Percentiles rank a stretch among this genome's conserved stretches.
phyloP scores from a whole-genome alignment of 64 coral and sea anemone species.

The Montipora capricornis region DNA sequence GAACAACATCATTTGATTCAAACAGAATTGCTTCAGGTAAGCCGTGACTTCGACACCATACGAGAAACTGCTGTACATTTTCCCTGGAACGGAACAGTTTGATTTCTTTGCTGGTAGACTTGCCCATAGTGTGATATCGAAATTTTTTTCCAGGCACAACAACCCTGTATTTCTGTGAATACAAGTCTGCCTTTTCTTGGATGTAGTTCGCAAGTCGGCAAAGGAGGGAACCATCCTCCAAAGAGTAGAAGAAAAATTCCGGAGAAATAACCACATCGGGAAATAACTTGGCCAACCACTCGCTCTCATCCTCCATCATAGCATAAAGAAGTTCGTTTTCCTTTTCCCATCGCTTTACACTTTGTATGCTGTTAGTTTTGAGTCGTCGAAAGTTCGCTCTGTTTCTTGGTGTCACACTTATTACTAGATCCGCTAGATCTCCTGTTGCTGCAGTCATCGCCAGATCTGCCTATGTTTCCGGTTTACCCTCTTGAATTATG shows the following conservation, averaged over 20 bases:
- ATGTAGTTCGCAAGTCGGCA: slow-evolving; percentile 94
- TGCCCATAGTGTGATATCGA: slow-evolving; percentile 70
- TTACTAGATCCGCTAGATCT: not conserved
- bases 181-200: slow-evolving; percentile 79
- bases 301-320: slow-evolving; percentile 95
- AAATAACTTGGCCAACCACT: slow-evolving; percentile 91
- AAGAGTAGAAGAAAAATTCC: slow-evolving; percentile 93
- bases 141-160: slow-evolving; percentile 92
- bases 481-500: slow-evolving; percentile 40
- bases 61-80: slow-evolving; percentile 95
- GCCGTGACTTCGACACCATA: slow-evolving; percentile 88
- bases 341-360: slow-evolving; percentile 89
- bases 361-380: slow-evolving; percentile 94
- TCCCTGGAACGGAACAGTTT: slow-evolving; percentile 93
- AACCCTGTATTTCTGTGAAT: slow-evolving; percentile 53
- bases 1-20: slow-evolving; percentile 94
- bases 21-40: slow-evolving; percentile 95
- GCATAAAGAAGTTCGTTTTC: slow-evolving; percentile 94
- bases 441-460: slow-evolving; percentile 8
- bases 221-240: slow-evolving; percentile 91
- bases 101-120: slow-evolving; percentile 61
- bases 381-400: slow-evolving; percentile 92
- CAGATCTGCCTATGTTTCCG: not conserved
- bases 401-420: slow-evolving; percentile 78
- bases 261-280: slow-evolving; percentile 86